These are phyloP conservation scores for Botia kubotai DNA, from an alignment of 2,797 vertebrate genomes.

Conservation along the genomic window DNA sequence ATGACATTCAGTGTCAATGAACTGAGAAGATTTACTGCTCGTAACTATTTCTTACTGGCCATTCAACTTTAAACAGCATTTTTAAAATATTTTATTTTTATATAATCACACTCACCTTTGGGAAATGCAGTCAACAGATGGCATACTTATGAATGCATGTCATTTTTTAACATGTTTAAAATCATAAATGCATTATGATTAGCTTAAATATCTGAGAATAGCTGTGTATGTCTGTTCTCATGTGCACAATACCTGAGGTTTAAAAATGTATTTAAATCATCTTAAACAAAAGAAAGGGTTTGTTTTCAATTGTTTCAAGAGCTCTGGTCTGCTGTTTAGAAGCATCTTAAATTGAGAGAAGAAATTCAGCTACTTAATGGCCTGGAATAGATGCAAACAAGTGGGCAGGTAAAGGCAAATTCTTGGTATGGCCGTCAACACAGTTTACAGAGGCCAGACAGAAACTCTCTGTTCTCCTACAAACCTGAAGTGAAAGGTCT, in stretches of 20 bases:
- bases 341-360: slow-evolving; percentile 9
- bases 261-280: background rate
- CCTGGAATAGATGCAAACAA: slow-evolving; percentile 37
- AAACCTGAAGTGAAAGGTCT: slow-evolving; percentile 63
- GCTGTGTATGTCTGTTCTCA: background rate
- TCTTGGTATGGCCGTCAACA: slow-evolving; percentile 52
- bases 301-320: background rate
- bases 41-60: background rate
- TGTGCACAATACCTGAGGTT: background rate
- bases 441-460: slow-evolving; percentile 65
- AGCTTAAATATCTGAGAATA: no score
- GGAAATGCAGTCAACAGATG: no score
- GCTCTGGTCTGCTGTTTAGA: background rate
- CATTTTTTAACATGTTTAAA: no score
- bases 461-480: slow-evolving; percentile 56
- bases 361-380: slow-evolving; percentile 4
- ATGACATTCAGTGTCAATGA: background rate
- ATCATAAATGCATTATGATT: no score
- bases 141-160: no score
- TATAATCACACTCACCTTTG: no score
- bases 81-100: no score
- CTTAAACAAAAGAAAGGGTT: slow-evolving; percentile 1
- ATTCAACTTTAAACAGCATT: background rate
- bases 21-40: no score
- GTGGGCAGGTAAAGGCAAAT: slow-evolving; percentile 59